Evolutionary conservation across 2,888 invertebrate genomes (phyloP).

Genomic region (Exocentrus adspersus): DNA sequence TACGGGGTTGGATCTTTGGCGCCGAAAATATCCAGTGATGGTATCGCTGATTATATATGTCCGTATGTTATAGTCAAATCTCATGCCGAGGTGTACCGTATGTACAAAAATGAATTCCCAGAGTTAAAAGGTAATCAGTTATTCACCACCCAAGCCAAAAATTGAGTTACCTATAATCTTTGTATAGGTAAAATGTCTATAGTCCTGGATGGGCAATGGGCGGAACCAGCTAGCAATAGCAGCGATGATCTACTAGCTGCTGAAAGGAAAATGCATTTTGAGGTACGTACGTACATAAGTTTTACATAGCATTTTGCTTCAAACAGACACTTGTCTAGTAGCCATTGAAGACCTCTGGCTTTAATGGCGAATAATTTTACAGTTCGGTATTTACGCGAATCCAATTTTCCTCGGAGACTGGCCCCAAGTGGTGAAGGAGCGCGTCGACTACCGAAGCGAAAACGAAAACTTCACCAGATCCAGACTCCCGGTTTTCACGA

Average conservation of each 20-base stretch:
- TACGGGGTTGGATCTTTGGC: constrained; percentile 54
- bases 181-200: constrained; percentile 34
- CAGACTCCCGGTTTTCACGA: constrained; percentile 71
- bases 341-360: too few relatives aligned
- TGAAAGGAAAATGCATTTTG: constrained; percentile 67
- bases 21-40: constrained; percentile 58
- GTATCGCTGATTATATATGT: constrained; percentile 71
- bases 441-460: constrained; percentile 69
- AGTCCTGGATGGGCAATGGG: constrained; percentile 33
- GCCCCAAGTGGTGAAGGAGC: constrained; percentile 71
- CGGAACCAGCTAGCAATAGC: constrained; percentile 57
- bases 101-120: constrained; percentile 69
- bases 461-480: constrained; percentile 64
- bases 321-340: too few relatives aligned
- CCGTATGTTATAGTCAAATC: constrained; percentile 72
- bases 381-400: constrained; percentile 57
- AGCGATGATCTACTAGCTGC: constrained; percentile 70
- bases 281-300: constrained; percentile 62
- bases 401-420: constrained; percentile 76
- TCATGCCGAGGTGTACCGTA: constrained; percentile 72
- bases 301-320: too few relatives aligned
- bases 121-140: constrained; percentile 4
- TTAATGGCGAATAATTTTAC: too few relatives aligned
- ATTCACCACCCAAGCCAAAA: too few relatives aligned
- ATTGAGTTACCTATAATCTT: background rate